These are phyloP conservation scores for Heteromormyrus szaboi DNA, from an alignment of 2,797 vertebrate species.

Conservation along the genomic window DNA sequence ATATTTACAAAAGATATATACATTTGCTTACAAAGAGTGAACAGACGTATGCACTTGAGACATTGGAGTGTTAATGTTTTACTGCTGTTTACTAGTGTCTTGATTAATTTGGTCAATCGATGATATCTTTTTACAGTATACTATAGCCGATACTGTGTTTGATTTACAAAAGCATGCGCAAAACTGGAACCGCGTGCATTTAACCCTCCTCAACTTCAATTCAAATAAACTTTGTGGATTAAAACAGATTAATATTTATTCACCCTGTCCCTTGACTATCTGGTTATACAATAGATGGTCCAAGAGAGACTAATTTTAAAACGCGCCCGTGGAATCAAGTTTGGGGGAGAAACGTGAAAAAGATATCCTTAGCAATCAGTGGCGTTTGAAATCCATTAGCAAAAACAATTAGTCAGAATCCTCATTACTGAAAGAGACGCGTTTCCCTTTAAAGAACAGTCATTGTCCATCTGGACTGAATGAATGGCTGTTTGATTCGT, in stretches of 20 bases:
- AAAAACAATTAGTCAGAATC: slow-evolving; percentile 41
- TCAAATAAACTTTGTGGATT: slow-evolving; percentile 13
- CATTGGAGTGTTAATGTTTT: neutral
- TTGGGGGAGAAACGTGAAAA: neutral
- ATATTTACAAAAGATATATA: neutral
- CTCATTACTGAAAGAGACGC: slow-evolving; percentile 40
- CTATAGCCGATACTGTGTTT: neutral
- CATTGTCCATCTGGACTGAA: slow-evolving; percentile 61
- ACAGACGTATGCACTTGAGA: neutral
- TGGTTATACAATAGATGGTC: neutral
- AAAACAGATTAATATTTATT: slow-evolving; percentile 20
- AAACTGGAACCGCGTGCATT: slow-evolving; percentile 1
- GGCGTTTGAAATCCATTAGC: slow-evolving; percentile 44
- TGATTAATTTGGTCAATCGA: neutral
- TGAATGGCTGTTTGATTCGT: slow-evolving; percentile 59
- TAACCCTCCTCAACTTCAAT: neutral
- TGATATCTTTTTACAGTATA: slow-evolving; percentile 11
- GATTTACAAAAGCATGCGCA: neutral
- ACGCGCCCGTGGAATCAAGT: neutral
- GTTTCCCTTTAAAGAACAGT: slow-evolving; percentile 52
- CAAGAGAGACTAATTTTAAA: neutral
- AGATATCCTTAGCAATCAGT: slow-evolving; percentile 47
- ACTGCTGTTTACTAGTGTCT: neutral
- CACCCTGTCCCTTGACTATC: neutral
- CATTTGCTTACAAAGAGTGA: neutral